Evolutionary conservation across 1,140 invertebrate genomes (phyloP).

Genomic region (Rhizoglyphus robini): DNA sequence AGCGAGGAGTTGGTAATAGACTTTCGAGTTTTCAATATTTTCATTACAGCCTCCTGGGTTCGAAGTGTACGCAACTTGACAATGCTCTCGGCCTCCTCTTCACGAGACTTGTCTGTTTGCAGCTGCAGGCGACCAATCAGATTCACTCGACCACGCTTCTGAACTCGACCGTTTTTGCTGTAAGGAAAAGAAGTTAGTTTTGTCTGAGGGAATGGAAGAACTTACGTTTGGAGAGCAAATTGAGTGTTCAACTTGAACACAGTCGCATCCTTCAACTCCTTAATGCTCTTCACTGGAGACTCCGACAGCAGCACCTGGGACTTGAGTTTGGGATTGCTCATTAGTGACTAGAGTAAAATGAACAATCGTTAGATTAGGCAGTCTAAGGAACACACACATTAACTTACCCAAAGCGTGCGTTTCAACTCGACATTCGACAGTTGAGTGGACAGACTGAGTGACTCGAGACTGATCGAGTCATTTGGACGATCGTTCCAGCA

Average conservation of each 20-base stretch:
- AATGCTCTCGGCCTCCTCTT: constrained; percentile 95
- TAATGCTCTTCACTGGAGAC: constrained; percentile 53
- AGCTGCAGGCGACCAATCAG: constrained; percentile 71
- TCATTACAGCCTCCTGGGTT: constrained; percentile 91
- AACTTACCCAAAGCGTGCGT: constrained; percentile 72
- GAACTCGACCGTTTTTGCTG: constrained; percentile 82
- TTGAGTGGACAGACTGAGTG: constrained; percentile 85
- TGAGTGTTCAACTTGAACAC: constrained; percentile 94
- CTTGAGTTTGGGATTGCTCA: constrained; percentile 93
- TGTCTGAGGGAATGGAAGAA: not conserved
- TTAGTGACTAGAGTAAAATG: constrained; percentile 51
- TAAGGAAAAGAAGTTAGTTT: constrained; percentile 21
- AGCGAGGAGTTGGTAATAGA: constrained; percentile 80
- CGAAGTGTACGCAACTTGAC: constrained; percentile 84
- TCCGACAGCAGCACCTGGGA: constrained; percentile 70
- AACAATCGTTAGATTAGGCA: constrained; percentile 17
- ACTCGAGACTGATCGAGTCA: constrained; percentile 87
- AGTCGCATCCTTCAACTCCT: constrained; percentile 86
- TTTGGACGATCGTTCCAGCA: constrained; percentile 90
- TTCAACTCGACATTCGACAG: constrained; percentile 87
- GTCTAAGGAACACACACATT: not conserved
- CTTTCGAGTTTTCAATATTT: constrained; percentile 96
- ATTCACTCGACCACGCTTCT: constrained; percentile 86
- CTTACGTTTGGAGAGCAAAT: constrained; percentile 50
- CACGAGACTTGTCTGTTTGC: constrained; percentile 83